Conservation (phyloP, 2,113 vertebrate genomes). For the Speoplatyrhinus poulsoni region DNA sequence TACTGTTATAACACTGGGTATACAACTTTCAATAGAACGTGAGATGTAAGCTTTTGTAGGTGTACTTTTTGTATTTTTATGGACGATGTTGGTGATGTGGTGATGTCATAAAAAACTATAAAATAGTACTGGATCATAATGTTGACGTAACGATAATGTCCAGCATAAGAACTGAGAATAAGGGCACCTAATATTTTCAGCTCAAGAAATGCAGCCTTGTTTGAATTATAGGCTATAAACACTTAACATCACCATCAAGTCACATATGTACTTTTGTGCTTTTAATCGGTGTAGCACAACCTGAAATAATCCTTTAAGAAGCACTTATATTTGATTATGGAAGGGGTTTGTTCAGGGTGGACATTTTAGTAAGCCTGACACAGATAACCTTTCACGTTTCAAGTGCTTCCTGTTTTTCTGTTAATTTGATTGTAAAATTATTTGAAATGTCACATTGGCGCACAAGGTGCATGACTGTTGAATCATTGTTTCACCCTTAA, state of each 20-base stretch:
- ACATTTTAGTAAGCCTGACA: conserved; percentile 4
- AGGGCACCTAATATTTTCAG: conserved; percentile 47
- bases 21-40: no score
- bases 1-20: conserved; percentile 8
- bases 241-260: conserved; percentile 14
- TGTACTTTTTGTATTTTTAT: no score
- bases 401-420: conserved; percentile 17
- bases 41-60: no score
- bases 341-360: not conserved
- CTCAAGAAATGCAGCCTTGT: conserved; percentile 23
- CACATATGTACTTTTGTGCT: conserved; percentile 40
- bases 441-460: conserved; percentile 35
- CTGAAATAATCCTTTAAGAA: conserved; percentile 24
- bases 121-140: conserved; percentile 35
- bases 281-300: conserved; percentile 36
- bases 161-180: conserved; percentile 61
- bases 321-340: not conserved
- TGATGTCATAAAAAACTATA: conserved; percentile 24
- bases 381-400: conserved; percentile 20
- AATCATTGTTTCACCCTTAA: conserved; percentile 22
- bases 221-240: not conserved
- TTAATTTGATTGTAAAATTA: conserved; percentile 31
- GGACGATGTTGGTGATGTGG: no score
- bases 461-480: conserved; percentile 61
- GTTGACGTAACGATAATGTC: conserved; percentile 32